phyloP scores from a whole-genome alignment of 2,888 invertebrate genomes.

The Agrochola litura region DNA sequence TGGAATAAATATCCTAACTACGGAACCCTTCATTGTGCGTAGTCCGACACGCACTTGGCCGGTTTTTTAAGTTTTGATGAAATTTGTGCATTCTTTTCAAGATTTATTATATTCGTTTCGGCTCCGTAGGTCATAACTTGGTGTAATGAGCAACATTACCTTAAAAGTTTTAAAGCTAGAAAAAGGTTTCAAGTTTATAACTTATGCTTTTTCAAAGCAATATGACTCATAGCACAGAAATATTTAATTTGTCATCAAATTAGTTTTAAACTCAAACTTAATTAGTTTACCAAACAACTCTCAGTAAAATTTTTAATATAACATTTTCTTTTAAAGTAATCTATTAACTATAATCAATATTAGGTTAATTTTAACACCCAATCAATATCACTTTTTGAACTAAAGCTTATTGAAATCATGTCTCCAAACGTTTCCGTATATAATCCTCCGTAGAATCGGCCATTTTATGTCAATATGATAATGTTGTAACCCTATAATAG shows the following conservation, averaged over 20 bases:
- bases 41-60: too few relatives aligned
- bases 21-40: too few relatives aligned
- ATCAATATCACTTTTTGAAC: background rate
- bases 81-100: background rate
- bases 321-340: background rate
- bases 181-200: background rate
- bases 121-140: too few relatives aligned
- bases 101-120: too few relatives aligned
- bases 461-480: conserved; percentile 85
- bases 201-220: background rate
- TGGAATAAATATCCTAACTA: too few relatives aligned
- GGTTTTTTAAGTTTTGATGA: background rate
- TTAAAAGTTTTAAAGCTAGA: background rate
- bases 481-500: conserved; percentile 87
- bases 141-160: background rate
- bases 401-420: background rate
- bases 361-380: background rate
- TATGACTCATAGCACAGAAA: background rate
- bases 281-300: too few relatives aligned
- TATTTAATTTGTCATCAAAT: background rate
- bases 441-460: conserved; percentile 67
- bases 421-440: conserved; percentile 2
- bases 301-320: too few relatives aligned
- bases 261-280: too few relatives aligned
- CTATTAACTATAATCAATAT: background rate